phyloP scores from a whole-genome alignment of 2,113 vertebrate genomes.

The Tapirus terrestris region DNA sequence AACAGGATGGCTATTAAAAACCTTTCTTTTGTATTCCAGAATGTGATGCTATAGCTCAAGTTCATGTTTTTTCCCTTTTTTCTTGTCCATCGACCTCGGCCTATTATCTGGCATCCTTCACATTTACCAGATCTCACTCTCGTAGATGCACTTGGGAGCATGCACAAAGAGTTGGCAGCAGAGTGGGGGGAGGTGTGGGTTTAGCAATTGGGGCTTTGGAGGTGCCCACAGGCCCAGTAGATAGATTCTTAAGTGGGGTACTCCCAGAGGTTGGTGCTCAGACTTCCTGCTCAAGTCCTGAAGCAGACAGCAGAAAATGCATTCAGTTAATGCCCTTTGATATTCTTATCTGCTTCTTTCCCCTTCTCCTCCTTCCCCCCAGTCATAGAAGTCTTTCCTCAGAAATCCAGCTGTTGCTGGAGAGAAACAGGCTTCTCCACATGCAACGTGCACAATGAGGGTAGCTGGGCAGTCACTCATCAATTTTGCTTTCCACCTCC shows the following conservation, averaged over 20 bases:
- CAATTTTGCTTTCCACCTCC: not conserved
- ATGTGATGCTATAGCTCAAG: not conserved
- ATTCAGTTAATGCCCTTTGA: not conserved
- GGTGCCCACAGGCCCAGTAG: no score
- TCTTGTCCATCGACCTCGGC: not conserved
- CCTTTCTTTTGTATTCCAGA: not conserved
- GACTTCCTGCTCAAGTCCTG: not conserved
- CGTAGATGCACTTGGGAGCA: no score
- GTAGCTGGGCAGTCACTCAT: not conserved
- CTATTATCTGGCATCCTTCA: not conserved
- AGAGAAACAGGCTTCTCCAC: not conserved
- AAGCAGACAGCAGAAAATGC: not conserved
- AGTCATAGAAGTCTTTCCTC: not conserved
- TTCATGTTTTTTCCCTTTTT: not conserved
- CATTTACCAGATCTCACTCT: not conserved
- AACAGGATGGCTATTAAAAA: not conserved
- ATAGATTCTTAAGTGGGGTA: not conserved
- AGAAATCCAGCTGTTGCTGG: not conserved
- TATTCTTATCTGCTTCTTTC: not conserved
- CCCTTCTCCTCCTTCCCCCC: not conserved
- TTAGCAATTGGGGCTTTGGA: not conserved
- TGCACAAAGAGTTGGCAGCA: not conserved
- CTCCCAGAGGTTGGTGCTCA: not conserved
- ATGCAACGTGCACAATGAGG: not conserved
- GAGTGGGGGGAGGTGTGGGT: not conserved